phyloP scores from a whole-genome alignment of 2,888 invertebrate genomes.

The Omphaloscelis lunosa region DNA sequence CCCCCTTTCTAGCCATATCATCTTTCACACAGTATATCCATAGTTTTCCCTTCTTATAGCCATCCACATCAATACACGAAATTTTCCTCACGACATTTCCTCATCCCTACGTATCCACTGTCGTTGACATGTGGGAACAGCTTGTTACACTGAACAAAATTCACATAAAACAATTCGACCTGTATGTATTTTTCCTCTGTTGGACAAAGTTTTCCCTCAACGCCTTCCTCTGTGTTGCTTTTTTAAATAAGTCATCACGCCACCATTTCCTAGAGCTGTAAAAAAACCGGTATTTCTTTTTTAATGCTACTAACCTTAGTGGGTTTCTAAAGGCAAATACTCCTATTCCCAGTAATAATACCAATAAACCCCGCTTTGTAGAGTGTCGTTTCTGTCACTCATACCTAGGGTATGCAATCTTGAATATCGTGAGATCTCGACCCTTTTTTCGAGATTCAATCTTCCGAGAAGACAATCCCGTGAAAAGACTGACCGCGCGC shows the following conservation, averaged over 20 bases:
- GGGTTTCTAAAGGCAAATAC: neutral
- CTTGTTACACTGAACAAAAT: neutral
- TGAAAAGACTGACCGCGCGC: no score
- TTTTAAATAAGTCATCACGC: neutral
- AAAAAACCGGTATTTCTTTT: neutral
- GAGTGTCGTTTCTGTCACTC: neutral
- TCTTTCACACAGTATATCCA: neutral
- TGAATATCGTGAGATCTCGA: no score
- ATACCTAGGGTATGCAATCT: neutral
- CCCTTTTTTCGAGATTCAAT: no score
- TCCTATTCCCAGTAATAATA: neutral
- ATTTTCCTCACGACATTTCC: neutral
- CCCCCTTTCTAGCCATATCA: neutral
- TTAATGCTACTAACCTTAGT: neutral
- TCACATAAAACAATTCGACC: neutral
- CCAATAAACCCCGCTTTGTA: constrained; percentile 3
- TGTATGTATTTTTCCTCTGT: neutral
- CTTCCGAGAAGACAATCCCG: no score
- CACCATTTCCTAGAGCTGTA: neutral
- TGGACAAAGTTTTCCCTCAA: neutral
- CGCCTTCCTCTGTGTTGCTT: neutral
- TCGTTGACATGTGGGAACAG: neutral
- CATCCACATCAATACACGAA: no score
- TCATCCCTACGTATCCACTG: neutral
- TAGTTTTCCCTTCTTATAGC: neutral